These are phyloP conservation scores for Protomyctophum bolini DNA, from an alignment of 2,113 vertebrate species.

Conservation along the genomic window DNA sequence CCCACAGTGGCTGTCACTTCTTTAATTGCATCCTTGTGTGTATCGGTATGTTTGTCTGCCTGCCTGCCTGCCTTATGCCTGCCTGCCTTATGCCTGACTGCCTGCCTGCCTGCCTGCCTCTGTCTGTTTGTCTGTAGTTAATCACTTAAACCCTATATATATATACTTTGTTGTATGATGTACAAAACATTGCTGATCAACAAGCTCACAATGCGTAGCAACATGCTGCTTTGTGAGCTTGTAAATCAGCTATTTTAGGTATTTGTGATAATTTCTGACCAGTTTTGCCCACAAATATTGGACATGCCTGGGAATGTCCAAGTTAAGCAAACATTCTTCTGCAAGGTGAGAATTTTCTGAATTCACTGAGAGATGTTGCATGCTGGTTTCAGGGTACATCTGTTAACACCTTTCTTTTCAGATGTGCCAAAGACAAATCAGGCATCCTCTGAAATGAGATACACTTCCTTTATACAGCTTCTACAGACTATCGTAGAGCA, in stretches of 20 bases:
- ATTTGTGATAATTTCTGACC: no score
- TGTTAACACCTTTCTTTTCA: background rate
- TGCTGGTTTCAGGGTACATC: background rate
- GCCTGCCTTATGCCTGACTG: background rate
- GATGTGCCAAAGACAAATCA: background rate
- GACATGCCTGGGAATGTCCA: background rate
- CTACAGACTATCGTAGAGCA: no score
- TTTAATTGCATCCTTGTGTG: background rate
- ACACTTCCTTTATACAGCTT: background rate
- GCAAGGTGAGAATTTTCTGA: background rate
- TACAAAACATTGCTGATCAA: no score
- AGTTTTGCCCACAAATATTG: no score
- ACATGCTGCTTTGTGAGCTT: no score
- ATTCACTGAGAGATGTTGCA: background rate
- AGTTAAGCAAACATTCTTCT: background rate
- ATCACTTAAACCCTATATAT: background rate
- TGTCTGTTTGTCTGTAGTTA: background rate
- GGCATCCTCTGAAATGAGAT: background rate
- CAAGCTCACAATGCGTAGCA: no score
- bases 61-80: background rate
- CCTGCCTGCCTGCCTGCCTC: background rate
- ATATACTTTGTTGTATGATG: background rate
- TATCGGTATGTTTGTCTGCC: background rate
- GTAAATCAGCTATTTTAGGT: no score
- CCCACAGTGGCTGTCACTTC: background rate